Base-by-base conservation (phyloP, 2,797 vertebrate genomes). In the Mastacembelus armatus region DNA sequence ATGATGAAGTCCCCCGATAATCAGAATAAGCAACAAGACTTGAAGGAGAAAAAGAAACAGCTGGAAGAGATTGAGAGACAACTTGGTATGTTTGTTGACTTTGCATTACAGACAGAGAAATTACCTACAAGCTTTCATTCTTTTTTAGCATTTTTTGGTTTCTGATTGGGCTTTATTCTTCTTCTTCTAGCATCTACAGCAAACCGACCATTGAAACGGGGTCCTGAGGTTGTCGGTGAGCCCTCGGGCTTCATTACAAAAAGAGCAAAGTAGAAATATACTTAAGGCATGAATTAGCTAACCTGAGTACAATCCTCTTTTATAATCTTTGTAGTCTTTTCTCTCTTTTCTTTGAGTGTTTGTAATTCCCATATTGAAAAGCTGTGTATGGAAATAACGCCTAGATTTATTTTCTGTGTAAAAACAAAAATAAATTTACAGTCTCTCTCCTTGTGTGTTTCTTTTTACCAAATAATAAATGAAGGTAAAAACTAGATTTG, bases 61-160 rank as follows among this genome's bases (percentile, higher is more conserved):
- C 87, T 98, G 67, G 73, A 84, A 58, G 77, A 91, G 24, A 91
- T 96, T 24, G 92, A 97, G 43, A 85, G 79, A 63, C 88, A 92
- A 40, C 89, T 97, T 12, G 91, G 98, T 97, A 88, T 18, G 87
- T 81, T 67, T 60, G 21, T 22, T 33, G 5, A 30, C n/a, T 21
- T 14, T 19, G 1, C 19, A 12, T 22, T 15, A 7, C 54, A 7
- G 3, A 9, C 4, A 26, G 54, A 32, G 4, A 48, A 40, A 15
- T 24, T 4, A 12, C 40, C 14, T 6, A 14, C 40, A 3, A 4
- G 0, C 42, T 40, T 42, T 48, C 2, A 0, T 15, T 32, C 16
- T 5, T 24, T n/a, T 5, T 3, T 44, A 4, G n/a, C n/a, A n/a
- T n/a, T n/a, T 45, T 2, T 54, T 51, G 1, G 43, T 71, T 39